Percentiles rank a stretch among this genome's conserved stretches.
phyloP scores from a whole-genome alignment of 53 echinoderm and acorn worm species.

The Temnopleurus reevesii region DNA sequence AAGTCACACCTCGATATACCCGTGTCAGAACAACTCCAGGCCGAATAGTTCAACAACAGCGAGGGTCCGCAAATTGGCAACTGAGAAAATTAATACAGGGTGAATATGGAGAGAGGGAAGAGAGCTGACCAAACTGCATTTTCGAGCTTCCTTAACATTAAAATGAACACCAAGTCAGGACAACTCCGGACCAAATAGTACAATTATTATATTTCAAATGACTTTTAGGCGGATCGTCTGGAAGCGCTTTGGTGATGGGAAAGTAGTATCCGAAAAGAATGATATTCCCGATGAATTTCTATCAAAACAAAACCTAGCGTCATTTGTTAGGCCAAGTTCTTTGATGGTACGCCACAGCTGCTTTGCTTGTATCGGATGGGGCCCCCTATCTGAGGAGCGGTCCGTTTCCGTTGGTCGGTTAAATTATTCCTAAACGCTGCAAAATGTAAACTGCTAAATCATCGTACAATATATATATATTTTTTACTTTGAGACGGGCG shows the following conservation, averaged over 20 bases:
- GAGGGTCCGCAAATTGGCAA: background rate
- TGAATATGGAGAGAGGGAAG: background rate
- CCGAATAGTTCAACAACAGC: no score
- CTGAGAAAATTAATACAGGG: background rate
- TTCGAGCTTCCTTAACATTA: background rate
- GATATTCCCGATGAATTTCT: constrained; percentile 33
- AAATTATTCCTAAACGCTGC: background rate
- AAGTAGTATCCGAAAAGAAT: background rate
- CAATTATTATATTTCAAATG: no score
- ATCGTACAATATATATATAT: no score
- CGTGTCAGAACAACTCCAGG: no score
- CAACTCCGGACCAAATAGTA: no score
- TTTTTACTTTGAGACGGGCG: no score
- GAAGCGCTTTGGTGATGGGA: no score
- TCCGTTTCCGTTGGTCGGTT: background rate
- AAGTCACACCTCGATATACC: no score
- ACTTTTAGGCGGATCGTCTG: no score
- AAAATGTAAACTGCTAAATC: no score
- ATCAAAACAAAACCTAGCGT: constrained; percentile 12
- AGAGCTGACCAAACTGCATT: background rate
- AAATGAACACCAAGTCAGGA: no score
- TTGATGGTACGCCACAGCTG: constrained; percentile 19
- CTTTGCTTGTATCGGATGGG: background rate
- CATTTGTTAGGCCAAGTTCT: constrained; percentile 23
- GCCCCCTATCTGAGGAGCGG: background rate